Percentiles rank a stretch among this genome's conserved stretches.
Evolutionary conservation across 2,888 invertebrate genomes (phyloP).

Genomic region (Orthonychiurus folsomi): DNA sequence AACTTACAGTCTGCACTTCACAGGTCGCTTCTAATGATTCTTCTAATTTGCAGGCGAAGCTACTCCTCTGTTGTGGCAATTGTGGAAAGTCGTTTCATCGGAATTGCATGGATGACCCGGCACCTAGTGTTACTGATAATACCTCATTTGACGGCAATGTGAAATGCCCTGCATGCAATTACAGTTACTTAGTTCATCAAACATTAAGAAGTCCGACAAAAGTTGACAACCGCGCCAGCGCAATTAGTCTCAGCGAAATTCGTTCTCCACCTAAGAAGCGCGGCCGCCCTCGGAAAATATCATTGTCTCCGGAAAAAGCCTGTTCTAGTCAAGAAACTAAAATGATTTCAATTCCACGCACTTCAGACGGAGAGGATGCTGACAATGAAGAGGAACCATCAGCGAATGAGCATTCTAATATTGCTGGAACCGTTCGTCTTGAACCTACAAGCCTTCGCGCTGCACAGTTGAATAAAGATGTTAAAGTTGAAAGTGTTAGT

Average conservation of each 20-base stretch:
- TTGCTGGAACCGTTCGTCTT: neutral
- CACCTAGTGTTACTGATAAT: neutral
- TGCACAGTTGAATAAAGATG: neutral
- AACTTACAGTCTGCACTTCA: no score
- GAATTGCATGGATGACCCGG: slow-evolving; percentile 25
- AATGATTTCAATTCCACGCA: neutral
- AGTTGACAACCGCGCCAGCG: neutral
- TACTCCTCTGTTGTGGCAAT: slow-evolving; percentile 30
- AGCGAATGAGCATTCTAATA: neutral
- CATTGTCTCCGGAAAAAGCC: neutral
- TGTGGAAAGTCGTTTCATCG: slow-evolving; percentile 35
- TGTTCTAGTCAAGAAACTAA: neutral
- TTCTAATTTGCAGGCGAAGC: slow-evolving; percentile 21
- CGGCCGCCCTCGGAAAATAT: slow-evolving; percentile 4
- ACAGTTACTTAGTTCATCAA: neutral
- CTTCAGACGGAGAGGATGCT: slow-evolving; percentile 16
- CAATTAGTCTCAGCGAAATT: neutral
- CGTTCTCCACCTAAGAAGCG: neutral
- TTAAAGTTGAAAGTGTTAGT: neutral
- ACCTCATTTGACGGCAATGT: neutral
- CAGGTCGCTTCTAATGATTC: no score
- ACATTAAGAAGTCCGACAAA: neutral
- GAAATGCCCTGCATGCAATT: slow-evolving; percentile 2
- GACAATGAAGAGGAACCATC: slow-evolving; percentile 16
- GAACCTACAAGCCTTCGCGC: neutral